Percentiles rank a stretch among this genome's conserved stretches.
Conservation (phyloP, 1,140 invertebrate genomes). For the Scaptomyza graminum region DNA sequence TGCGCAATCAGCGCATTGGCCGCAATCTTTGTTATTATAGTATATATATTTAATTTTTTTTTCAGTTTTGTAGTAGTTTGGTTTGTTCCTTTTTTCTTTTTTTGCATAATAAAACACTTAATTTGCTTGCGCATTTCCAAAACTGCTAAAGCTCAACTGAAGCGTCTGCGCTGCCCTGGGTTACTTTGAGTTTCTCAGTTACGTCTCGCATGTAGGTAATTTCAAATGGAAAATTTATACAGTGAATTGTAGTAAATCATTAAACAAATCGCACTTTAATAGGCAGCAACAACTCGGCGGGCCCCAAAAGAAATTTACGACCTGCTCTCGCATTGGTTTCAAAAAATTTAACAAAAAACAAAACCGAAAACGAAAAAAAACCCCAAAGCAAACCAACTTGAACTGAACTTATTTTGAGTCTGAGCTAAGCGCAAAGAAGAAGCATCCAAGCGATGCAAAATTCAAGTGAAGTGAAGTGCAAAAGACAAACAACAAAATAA, state of each 20-base stretch:
- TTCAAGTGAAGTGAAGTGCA: slow-evolving; percentile 83
- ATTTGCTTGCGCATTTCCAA: slow-evolving; percentile 80
- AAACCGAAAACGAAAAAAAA: slow-evolving; percentile 27
- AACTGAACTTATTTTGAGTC: slow-evolving; percentile 20
- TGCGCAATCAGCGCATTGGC: slow-evolving; percentile 66
- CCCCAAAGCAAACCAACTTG: slow-evolving; percentile 33
- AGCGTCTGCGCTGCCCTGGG: slow-evolving; percentile 8
- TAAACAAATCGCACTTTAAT: slow-evolving; percentile 83
- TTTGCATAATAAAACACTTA: slow-evolving; percentile 83
- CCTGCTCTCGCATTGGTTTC: slow-evolving; percentile 21
- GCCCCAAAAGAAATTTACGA: slow-evolving; percentile 62
- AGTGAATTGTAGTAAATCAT: slow-evolving; percentile 80
- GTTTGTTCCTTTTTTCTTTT: slow-evolving; percentile 8
- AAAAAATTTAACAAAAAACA: slow-evolving; percentile 33
- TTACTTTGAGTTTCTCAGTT: slow-evolving; percentile 19
- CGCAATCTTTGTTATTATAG: slow-evolving; percentile 7
- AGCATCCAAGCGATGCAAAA: slow-evolving; percentile 77
- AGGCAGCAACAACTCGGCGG: slow-evolving; percentile 58
- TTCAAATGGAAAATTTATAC: slow-evolving; percentile 81
- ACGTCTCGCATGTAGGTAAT: slow-evolving; percentile 68
- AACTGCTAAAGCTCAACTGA: slow-evolving; percentile 50
- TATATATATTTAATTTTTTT: no score
- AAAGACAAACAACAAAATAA: slow-evolving; percentile 75
- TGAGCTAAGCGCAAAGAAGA: slow-evolving; percentile 49
- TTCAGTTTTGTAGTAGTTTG: slow-evolving; percentile 6